A percentile compares a stretch with the other conserved stretches of the same genome.
These are phyloP conservation scores for Peromyscus melanophrys DNA, from an alignment of 2,797 vertebrate genomes.

Conservation along the genomic window DNA sequence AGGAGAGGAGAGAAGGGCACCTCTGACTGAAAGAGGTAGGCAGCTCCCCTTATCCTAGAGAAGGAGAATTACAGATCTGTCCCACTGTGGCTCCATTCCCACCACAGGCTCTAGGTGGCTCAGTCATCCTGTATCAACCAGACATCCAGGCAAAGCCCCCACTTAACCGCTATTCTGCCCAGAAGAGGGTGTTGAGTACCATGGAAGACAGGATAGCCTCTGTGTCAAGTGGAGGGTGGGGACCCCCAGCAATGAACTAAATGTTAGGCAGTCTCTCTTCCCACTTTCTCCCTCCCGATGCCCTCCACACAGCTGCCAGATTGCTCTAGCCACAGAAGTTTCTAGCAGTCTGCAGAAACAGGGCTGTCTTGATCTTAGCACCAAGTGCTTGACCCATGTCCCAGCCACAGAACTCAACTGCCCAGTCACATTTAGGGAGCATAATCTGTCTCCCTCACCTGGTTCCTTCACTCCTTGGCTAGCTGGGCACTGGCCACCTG, in stretches of 20 bases:
- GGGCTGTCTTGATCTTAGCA: neutral
- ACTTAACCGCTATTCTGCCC: neutral
- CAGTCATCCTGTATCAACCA: neutral
- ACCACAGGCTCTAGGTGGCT: neutral
- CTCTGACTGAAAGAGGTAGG: neutral
- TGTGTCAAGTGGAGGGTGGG: no score
- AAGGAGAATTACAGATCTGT: neutral
- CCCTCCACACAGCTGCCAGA: neutral
- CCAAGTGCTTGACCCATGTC: neutral
- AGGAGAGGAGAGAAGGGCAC: neutral
- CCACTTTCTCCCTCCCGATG: accelerated
- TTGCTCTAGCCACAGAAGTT: neutral
- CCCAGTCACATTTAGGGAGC: neutral
- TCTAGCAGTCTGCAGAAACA: neutral
- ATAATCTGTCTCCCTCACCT: neutral
- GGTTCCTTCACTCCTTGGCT: neutral
- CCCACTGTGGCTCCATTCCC: no score
- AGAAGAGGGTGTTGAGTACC: neutral
- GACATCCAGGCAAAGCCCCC: accelerated
- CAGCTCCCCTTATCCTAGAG: neutral
- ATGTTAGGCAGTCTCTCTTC: neutral
- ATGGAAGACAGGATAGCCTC: neutral
- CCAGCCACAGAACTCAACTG: neutral
- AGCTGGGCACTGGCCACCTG: neutral
- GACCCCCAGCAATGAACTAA: no score